Conservation (phyloP, 2,797 vertebrate species). For the Cynodonichthys magdalenae region DNA sequence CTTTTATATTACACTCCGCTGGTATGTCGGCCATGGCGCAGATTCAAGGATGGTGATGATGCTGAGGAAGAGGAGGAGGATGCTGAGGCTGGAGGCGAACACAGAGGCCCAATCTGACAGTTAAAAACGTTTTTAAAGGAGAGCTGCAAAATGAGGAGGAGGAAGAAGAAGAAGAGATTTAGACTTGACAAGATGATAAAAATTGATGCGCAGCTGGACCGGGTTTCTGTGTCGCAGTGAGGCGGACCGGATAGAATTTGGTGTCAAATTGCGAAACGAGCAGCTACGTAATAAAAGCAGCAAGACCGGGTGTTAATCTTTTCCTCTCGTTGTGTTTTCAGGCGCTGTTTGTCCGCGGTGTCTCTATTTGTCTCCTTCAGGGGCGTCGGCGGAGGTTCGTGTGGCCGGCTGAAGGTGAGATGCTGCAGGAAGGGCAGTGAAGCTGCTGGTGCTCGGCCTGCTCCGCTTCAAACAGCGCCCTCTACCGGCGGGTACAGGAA, state of each 20-base stretch:
- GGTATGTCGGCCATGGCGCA: conserved; percentile 88
- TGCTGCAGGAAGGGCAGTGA: conserved; percentile 72
- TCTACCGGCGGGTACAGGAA: conserved; percentile 37
- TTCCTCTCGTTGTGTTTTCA: neutral
- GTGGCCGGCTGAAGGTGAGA: conserved; percentile 76
- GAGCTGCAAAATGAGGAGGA: neutral
- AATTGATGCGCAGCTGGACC: conserved; percentile 46
- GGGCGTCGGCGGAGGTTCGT: conserved; percentile 40
- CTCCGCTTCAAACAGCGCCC: conserved; percentile 45
- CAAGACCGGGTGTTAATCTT: neutral
- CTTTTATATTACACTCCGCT: conserved; percentile 94
- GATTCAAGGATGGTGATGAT: conserved; percentile 52
- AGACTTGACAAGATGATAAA: neutral
- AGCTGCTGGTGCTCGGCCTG: conserved; percentile 46
- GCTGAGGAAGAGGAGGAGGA: conserved; percentile 42
- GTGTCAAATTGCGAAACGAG: conserved; percentile 43
- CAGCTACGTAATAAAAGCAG: conserved; percentile 66
- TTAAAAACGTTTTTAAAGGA: conserved; percentile 19
- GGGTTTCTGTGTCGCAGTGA: conserved; percentile 70
- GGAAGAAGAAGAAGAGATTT: conserved; percentile 1
- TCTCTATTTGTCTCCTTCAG: conserved; percentile 14
- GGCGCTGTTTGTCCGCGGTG: conserved; percentile 1
- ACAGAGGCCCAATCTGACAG: conserved; percentile 35
- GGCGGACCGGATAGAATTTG: conserved; percentile 36
- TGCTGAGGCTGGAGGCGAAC: conserved; percentile 42